These are phyloP conservation scores for Potamilus streckersoni DNA, from an alignment of 1,140 invertebrate species.

Conservation along the genomic window DNA sequence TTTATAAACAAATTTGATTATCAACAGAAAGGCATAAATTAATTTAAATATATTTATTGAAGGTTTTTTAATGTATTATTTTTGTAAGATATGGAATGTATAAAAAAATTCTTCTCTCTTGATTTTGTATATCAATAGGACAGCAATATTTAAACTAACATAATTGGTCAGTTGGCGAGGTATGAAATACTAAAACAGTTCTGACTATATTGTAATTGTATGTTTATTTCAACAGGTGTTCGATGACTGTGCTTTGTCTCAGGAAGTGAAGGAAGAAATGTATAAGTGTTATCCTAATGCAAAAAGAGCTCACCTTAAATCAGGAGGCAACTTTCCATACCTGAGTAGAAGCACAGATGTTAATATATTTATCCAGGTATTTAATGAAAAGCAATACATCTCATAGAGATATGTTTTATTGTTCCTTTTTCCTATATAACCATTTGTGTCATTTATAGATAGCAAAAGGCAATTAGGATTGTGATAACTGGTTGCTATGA, in stretches of 20 bases:
- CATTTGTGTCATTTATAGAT: neutral
- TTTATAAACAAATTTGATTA: too few species aligned
- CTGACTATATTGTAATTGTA: neutral
- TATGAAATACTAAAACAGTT: too few species aligned
- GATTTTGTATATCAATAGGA: too few species aligned
- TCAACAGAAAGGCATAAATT: too few species aligned
- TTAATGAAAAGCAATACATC: slow-evolving; percentile 32
- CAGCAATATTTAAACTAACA: too few species aligned
- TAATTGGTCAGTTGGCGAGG: too few species aligned
- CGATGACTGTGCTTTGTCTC: slow-evolving; percentile 87
- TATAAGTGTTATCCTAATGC: slow-evolving; percentile 91
- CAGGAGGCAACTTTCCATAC: slow-evolving; percentile 92
- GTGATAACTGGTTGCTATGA: neutral
- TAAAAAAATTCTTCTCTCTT: too few species aligned
- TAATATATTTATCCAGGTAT: slow-evolving; percentile 88
- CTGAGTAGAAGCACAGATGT: slow-evolving; percentile 90
- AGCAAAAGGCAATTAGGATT: neutral
- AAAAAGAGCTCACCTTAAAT: slow-evolving; percentile 88
- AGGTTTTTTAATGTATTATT: too few species aligned
- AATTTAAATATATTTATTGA: too few species aligned
- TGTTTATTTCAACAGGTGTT: slow-evolving; percentile 73
- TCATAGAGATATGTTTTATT: neutral
- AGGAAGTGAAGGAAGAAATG: slow-evolving; percentile 79
- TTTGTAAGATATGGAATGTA: too few species aligned
- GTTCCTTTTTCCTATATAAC: neutral